Conservation (phyloP, 1,140 invertebrate species). For the Grapholita molesta region DNA sequence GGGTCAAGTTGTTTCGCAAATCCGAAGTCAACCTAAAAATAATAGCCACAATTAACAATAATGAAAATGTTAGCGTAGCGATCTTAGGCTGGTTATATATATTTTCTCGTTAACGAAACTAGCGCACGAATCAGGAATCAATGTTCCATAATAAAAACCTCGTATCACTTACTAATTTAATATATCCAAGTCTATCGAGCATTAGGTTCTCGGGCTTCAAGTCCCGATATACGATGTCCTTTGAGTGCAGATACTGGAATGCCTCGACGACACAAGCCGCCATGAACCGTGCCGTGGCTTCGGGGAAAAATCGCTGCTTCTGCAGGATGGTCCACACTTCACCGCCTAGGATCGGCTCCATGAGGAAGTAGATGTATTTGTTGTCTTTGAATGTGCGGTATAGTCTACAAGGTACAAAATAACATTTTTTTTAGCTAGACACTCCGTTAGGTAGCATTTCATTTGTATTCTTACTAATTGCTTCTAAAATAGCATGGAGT, state of each 20-base stretch:
- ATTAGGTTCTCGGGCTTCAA: slow-evolving; percentile 97
- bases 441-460: no score
- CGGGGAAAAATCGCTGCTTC: slow-evolving; percentile 90
- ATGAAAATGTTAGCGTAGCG: neutral
- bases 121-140: neutral
- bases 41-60: neutral
- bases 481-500: no score
- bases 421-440: no score
- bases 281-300: slow-evolving; percentile 92
- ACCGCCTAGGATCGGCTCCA: slow-evolving; percentile 97
- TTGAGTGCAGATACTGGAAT: slow-evolving; percentile 92
- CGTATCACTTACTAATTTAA: slow-evolving; percentile 91
- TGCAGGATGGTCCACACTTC: slow-evolving; percentile 97
- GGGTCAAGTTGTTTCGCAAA: slow-evolving; percentile 93
- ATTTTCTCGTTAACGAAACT: no score
- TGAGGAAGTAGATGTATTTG: slow-evolving; percentile 97
- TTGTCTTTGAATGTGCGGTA: slow-evolving; percentile 96
- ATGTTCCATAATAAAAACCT: neutral
- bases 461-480: no score
- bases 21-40: slow-evolving; percentile 95
- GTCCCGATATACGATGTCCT: slow-evolving; percentile 95
- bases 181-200: slow-evolving; percentile 91
- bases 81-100: no score
- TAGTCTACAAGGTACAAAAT: slow-evolving; percentile 86
- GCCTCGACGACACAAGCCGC: slow-evolving; percentile 95